Conservation (phyloP, 2,113 vertebrate genomes). For the Indicator maculatus region DNA sequence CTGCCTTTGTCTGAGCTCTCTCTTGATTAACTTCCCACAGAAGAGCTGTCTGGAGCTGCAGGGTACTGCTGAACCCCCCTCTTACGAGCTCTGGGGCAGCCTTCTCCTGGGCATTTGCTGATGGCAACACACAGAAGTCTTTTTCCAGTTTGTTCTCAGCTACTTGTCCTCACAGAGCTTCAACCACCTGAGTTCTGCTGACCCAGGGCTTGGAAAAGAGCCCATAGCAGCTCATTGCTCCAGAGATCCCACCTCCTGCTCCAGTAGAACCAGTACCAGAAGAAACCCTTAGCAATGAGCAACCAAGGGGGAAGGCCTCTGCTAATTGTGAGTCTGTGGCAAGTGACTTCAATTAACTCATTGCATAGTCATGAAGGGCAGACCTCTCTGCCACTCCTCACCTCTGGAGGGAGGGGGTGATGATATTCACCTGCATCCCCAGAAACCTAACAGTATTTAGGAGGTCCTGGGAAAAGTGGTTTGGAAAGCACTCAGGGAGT, state of each 20-base stretch:
- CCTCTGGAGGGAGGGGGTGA: neutral
- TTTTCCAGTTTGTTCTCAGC: neutral
- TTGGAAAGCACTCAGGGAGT: accelerated
- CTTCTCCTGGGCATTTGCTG: neutral
- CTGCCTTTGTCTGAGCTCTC: neutral
- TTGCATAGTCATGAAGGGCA: neutral
- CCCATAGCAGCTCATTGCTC: accelerated
- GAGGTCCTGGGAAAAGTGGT: neutral
- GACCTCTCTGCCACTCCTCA: neutral
- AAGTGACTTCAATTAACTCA: neutral
- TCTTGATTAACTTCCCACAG: neutral
- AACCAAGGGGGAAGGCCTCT: neutral
- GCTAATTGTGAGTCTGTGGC: neutral
- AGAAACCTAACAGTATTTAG: accelerated
- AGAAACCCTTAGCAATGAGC: neutral
- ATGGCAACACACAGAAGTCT: neutral
- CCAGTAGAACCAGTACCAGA: neutral
- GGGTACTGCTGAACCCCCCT: neutral
- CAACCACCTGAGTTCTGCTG: neutral
- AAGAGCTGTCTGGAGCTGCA: neutral
- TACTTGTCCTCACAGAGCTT: neutral
- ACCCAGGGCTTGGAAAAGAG: accelerated
- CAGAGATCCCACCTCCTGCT: neutral
- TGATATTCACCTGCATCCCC: neutral
- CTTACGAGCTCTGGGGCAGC: neutral